A percentile compares a stretch with the other conserved stretches of the same genome.
These are phyloP conservation scores for Hyperoplus immaculatus DNA, from an alignment of 2,797 vertebrate species.

Conservation along the genomic window DNA sequence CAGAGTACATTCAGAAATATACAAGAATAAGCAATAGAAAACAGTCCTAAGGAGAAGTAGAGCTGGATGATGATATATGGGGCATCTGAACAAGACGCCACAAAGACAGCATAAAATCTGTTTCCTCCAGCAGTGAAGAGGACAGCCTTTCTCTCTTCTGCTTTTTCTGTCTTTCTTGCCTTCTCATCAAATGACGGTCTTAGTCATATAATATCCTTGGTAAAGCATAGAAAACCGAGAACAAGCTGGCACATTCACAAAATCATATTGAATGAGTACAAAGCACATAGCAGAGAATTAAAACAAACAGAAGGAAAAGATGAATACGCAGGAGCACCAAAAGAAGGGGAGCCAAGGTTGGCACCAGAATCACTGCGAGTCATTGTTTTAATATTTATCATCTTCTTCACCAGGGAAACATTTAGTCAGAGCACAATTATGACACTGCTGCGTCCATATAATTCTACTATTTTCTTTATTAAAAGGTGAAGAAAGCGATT, in stretches of 20 bases:
- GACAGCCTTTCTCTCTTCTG: conserved; percentile 9
- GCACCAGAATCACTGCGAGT: conserved; percentile 6
- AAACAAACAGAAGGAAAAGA: conserved; percentile 29
- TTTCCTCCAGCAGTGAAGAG: conserved; percentile 30
- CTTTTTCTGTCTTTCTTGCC: conserved; percentile 10
- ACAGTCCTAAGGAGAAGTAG: conserved; percentile 19
- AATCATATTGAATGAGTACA: conserved; percentile 24
- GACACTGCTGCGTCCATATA: neutral
- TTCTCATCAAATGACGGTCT: conserved; percentile 34
- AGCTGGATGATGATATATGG: conserved; percentile 24
- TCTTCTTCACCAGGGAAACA: conserved; percentile 5
- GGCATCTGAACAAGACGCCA: conserved; percentile 26
- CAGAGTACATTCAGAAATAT: conserved; percentile 6
- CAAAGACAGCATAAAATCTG: conserved; percentile 33
- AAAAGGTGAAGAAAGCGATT: no score
- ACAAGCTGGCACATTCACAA: conserved; percentile 29
- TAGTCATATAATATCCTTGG: conserved; percentile 43
- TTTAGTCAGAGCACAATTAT: neutral
- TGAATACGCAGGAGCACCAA: conserved; percentile 27
- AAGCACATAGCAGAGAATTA: conserved; percentile 34
- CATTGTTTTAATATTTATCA: conserved; percentile 26
- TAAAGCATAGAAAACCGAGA: conserved; percentile 29
- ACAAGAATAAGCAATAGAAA: conserved; percentile 5
- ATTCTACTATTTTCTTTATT: neutral
- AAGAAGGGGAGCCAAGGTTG: conserved; percentile 23